Base-by-base conservation (phyloP, 2,888 invertebrate genomes). In the Bembecia ichneumoniformis region DNA sequence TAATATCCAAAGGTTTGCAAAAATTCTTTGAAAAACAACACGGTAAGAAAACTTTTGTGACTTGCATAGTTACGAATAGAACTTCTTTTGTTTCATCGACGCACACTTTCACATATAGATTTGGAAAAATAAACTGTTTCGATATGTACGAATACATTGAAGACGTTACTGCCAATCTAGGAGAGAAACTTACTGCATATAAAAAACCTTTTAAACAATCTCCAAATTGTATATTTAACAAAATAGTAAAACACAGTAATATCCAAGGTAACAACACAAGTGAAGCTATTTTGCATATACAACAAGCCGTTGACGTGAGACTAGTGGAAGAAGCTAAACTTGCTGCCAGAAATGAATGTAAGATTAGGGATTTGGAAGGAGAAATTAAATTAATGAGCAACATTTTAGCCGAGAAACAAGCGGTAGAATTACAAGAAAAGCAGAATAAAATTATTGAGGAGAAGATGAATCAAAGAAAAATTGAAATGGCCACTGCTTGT, bases 1-100 rank as follows among this genome's bases (percentile, higher is more conserved):
- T 90, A 55, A 79, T 92, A 55, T 90, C 92, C 48, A 90, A 89
- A 70, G 89, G 90, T 46, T 75, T 93, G 43, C 86, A 89, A 52
- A 84, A 88, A 44, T 82, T 89, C 55, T 91, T 92, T 67, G 77
- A 82, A 58, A 80, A 86, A 47, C 73, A 82, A 52, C 79, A 86
- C 54, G 77, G 82, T n/a, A 82, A 80, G 46, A 90, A 91, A 61
- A 82, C 86, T 54, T 92, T 93, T 77, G 83, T 90, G 3, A 88
- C 89, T 49, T 92, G 92, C 64, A 82, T 90, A 60, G 68, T 92
- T 46, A 89, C 88, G 35, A 87, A 86, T 48, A 88, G 89, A 58
- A 67, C 63, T 10, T 88, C 89, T 45, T 74, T 82, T 3, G 76
- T 78, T 46, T 79, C 76, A 48, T 89, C 91, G 4, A 92, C 91